Percentiles rank a stretch among this genome's conserved stretches.
phyloP scores from a whole-genome alignment of 2,113 vertebrate genomes.

The Tinamus guttatus region DNA sequence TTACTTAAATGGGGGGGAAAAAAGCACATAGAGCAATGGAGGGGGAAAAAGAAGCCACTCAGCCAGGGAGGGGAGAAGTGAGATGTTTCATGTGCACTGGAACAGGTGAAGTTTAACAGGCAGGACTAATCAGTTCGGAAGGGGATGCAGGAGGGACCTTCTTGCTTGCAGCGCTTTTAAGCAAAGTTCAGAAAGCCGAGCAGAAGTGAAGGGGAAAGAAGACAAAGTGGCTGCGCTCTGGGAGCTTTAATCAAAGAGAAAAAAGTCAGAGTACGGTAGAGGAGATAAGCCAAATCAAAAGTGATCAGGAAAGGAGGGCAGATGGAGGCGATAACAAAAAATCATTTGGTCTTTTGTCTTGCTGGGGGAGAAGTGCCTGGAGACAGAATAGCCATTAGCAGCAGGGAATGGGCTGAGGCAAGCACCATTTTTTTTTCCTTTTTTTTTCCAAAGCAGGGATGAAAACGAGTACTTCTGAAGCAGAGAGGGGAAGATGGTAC shows the following conservation, averaged over 20 bases:
- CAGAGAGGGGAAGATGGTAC: neutral
- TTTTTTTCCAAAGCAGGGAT: neutral
- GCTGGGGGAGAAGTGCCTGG: neutral
- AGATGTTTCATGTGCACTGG: neutral
- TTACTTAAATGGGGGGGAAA: neutral
- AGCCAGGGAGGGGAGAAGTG: neutral
- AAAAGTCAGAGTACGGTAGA: neutral
- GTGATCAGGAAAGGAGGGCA: neutral
- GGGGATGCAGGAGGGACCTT: neutral
- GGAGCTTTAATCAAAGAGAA: neutral
- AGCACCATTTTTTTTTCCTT: neutral
- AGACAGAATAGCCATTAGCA: neutral
- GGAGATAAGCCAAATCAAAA: neutral
- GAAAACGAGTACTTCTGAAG: neutral
- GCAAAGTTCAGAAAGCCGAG: neutral
- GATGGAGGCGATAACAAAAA: neutral
- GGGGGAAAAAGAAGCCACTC: neutral
- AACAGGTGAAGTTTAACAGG: neutral
- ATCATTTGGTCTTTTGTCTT: neutral
- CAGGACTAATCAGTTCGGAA: neutral
- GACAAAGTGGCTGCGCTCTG: neutral
- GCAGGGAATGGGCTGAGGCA: neutral
- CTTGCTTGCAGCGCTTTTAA: neutral
- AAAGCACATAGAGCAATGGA: accelerated
- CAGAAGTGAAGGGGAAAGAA: neutral